These are phyloP conservation scores for Cossypha caffra DNA, from an alignment of 2,797 vertebrate genomes.

Conservation along the genomic window DNA sequence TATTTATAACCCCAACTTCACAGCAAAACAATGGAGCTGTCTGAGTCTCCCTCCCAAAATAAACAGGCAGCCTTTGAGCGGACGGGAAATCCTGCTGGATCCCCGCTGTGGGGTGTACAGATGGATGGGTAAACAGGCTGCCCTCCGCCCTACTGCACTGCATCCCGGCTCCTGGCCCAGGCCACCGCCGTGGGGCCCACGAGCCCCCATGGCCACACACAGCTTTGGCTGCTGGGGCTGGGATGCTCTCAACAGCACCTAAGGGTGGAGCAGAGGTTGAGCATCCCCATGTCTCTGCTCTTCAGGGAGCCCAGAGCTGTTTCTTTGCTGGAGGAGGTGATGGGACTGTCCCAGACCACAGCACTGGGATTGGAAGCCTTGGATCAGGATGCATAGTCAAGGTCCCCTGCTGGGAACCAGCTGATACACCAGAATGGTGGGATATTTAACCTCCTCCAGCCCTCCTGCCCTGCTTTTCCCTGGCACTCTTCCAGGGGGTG, in stretches of 20 bases:
- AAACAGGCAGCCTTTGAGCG: constrained; percentile 71
- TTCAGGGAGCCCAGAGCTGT: fast-evolving
- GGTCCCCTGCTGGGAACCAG: background rate
- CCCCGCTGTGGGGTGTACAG: constrained; percentile 29
- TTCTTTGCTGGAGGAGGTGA: background rate
- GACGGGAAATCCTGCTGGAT: constrained; percentile 76
- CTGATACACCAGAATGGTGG: background rate
- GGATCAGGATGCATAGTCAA: background rate
- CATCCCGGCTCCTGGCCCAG: background rate
- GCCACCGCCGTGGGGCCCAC: fast-evolving
- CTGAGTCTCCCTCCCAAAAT: constrained; percentile 69
- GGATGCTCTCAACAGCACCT: background rate
- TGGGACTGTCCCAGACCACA: background rate
- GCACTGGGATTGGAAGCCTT: background rate
- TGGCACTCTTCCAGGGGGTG: background rate
- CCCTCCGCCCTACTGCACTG: background rate
- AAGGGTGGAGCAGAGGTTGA: background rate
- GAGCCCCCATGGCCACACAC: fast-evolving
- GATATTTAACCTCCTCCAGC: background rate
- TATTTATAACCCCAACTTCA: constrained; percentile 72
- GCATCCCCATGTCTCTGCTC: background rate
- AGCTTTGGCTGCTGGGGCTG: background rate
- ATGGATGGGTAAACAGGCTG: constrained; percentile 49
- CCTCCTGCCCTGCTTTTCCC: fast-evolving
- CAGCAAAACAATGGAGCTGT: constrained; percentile 71